phyloP scores from a whole-genome alignment of 2,888 invertebrate genomes.

The Serrognathus titanus region DNA sequence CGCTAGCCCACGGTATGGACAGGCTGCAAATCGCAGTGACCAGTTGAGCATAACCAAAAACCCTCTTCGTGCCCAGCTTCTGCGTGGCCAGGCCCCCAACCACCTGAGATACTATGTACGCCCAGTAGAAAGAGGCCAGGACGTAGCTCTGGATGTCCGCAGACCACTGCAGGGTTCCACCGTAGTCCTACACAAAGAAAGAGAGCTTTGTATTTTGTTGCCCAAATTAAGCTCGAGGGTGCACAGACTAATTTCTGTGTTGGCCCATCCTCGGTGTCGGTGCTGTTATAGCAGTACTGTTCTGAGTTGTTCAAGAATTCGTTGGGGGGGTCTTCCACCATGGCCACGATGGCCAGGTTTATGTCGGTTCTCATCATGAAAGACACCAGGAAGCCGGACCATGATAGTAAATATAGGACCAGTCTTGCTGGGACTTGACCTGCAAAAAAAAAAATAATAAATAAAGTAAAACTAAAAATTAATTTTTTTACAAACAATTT shows the following conservation, averaged over 20 bases:
- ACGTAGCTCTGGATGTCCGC: constrained; percentile 62
- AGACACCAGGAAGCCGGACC: constrained; percentile 69
- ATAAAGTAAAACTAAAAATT: too few relatives aligned
- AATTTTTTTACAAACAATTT: too few relatives aligned
- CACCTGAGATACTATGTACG: constrained; percentile 67
- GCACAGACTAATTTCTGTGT: constrained; percentile 7
- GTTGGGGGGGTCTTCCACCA: constrained; percentile 51
- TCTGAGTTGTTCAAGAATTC: constrained; percentile 32
- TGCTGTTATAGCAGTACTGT: constrained; percentile 12
- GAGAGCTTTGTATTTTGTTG: neutral
- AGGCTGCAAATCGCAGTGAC: constrained; percentile 66
- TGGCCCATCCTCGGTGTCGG: constrained; percentile 1
- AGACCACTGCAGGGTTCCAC: constrained; percentile 64
- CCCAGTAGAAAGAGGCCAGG: constrained; percentile 69
- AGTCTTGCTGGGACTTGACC: constrained; percentile 63
- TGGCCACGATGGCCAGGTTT: constrained; percentile 67
- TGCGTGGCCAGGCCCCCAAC: constrained; percentile 69
- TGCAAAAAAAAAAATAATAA: constrained; percentile 16
- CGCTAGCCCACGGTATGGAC: constrained; percentile 62
- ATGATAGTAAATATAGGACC: constrained; percentile 67
- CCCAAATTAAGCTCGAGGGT: neutral
- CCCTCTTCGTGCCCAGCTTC: constrained; percentile 66
- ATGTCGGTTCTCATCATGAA: constrained; percentile 77
- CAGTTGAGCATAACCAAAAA: constrained; percentile 67
- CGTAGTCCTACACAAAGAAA: constrained; percentile 42